phyloP scores from a whole-genome alignment of 2,888 invertebrate genomes.

The Parnassius mnemosyne region DNA sequence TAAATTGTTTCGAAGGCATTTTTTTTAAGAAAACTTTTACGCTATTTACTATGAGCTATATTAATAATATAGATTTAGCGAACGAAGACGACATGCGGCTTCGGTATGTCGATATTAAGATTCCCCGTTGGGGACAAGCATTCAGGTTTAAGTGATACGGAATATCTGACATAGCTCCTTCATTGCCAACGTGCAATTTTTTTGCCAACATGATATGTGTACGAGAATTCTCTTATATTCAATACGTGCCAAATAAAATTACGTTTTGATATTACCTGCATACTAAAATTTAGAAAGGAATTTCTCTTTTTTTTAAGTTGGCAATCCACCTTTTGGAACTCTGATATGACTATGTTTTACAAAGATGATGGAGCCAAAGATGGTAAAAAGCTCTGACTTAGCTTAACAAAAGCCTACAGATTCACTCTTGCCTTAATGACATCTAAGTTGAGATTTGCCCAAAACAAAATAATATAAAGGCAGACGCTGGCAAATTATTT shows the following conservation, averaged over 20 bases:
- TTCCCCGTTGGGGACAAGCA: conserved; percentile 19
- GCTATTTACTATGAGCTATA: too few relatives aligned
- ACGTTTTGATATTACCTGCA: background rate
- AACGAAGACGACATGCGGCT: conserved; percentile 5
- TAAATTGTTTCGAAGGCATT: too few relatives aligned
- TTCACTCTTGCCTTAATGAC: too few relatives aligned
- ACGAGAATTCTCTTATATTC: background rate
- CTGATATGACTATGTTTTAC: too few relatives aligned
- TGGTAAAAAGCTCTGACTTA: too few relatives aligned
- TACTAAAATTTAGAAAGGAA: background rate
- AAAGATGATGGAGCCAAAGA: too few relatives aligned
- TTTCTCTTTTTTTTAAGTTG: background rate
- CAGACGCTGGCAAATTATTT: too few relatives aligned
- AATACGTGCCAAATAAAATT: too few relatives aligned
- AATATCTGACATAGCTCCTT: conserved; percentile 53
- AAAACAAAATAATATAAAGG: too few relatives aligned
- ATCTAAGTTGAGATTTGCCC: too few relatives aligned
- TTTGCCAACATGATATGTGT: conserved; percentile 4
- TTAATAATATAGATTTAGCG: background rate
- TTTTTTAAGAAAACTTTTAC: too few relatives aligned
- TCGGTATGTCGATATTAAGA: conserved; percentile 23
- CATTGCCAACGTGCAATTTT: conserved; percentile 11
- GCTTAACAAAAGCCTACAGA: too few relatives aligned
- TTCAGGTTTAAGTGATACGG: conserved; percentile 49
- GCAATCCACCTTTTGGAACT: background rate